Evolutionary conservation across 2,888 invertebrate species (phyloP).

Genomic region (Pyrrhia umbra): DNA sequence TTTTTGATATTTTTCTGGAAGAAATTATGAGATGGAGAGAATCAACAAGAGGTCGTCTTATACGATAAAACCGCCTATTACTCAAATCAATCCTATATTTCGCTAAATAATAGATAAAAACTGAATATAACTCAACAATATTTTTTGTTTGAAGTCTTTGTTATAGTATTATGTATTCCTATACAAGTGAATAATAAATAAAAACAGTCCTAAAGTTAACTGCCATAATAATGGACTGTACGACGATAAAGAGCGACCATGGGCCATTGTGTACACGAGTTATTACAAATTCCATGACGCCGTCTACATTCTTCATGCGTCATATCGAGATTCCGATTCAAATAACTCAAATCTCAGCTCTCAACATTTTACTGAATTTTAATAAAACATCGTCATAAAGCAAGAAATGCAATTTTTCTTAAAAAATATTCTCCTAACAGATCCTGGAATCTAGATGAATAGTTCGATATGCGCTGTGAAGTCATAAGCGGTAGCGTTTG

Average conservation of each 20-base stretch:
- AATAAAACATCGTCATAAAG: background rate
- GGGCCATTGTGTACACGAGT: background rate
- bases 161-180: background rate
- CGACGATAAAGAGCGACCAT: background rate
- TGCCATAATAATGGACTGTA: background rate
- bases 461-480: constrained; percentile 14
- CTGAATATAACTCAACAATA: too few relatives aligned
- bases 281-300: constrained; percentile 32
- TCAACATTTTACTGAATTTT: background rate
- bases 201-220: background rate
- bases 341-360: constrained; percentile 5
- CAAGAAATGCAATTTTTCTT: constrained; percentile 41
- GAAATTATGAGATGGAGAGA: too few relatives aligned
- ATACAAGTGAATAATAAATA: background rate
- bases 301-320: constrained; percentile 13
- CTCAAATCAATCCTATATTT: too few relatives aligned
- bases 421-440: constrained; percentile 33
- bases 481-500: constrained; percentile 12
- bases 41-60: too few relatives aligned
- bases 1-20: too few relatives aligned
- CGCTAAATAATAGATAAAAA: too few relatives aligned
- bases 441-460: constrained; percentile 36
- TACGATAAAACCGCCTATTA: too few relatives aligned
- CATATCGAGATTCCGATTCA: constrained; percentile 9
- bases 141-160: too few relatives aligned